Base-by-base conservation (phyloP, 2,797 vertebrate species). In the Scarus forsteni region DNA sequence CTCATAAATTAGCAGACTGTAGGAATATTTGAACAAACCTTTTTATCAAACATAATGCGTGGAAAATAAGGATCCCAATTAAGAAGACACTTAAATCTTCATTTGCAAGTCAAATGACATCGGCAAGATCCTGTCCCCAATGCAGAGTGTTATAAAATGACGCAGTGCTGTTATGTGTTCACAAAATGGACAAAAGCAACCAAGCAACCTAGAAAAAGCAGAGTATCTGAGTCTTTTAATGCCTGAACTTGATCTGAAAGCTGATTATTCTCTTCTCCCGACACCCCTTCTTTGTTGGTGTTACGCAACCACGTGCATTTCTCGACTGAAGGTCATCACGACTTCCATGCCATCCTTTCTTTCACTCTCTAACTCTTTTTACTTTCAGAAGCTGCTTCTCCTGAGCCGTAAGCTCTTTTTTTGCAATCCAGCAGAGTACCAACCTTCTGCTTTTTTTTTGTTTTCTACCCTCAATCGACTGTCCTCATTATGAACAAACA, bases 281-380 rank as follows among this genome's bases (percentile, higher is more conserved):
- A 63, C 58, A 58, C 66, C 44, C 67, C 58, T 46, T 60, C 39
- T 36, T 64, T 34, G 27, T 62, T 49, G 53, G 12, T 63, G 53
- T 77, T 83, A 54, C 15, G n/a, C 66, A 79, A 80, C 75, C 5
- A 14, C 12, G 58, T 50, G 48, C 16, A 42, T 70, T 74, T 61
- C 66, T 81, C 42, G 40, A 75, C 53, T 83, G 73, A 85, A 85
- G 75, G 83, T 87, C 79, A 77, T 60, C 49, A 7, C 36, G 9
- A 43, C 66, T 66, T 64, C 77, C 52, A 60, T 44, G 15, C 53
- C 36, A 10, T 42, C 52, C 36, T 60, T n/a, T n/a, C 49, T 55
- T 14, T 4, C 59, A 10, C 60, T 53, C 27, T 11, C 49, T 13
- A 52, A 8, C 68, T 54, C 38, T 11, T 1, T 76, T 44, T 45